Conservation (phyloP, 2,113 vertebrate species). For the Dasyurus viverrinus region DNA sequence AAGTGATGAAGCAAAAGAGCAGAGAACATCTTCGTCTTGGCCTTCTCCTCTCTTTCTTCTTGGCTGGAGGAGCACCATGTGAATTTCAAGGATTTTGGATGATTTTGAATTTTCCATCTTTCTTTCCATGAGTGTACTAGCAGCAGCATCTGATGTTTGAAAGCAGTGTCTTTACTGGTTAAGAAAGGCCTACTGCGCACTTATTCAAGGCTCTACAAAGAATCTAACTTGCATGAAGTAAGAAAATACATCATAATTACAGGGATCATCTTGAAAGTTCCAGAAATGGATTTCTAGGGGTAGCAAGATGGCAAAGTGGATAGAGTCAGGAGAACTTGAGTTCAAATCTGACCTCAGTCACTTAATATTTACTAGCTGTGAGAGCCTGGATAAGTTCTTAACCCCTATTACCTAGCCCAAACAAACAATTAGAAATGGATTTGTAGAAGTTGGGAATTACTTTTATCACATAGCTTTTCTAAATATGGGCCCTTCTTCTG, state of each 20-base stretch:
- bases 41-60: background rate
- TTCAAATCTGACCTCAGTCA: no score
- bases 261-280: background rate
- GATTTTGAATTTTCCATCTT: background rate
- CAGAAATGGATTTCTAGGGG: background rate
- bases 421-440: no score
- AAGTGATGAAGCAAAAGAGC: background rate
- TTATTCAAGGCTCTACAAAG: background rate
- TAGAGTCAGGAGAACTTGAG: no score
- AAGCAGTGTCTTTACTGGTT: background rate
- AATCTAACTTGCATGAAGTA: background rate
- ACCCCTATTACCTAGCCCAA: no score
- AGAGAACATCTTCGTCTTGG: background rate
- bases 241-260: background rate
- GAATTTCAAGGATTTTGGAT: background rate
- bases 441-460: background rate
- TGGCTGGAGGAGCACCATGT: background rate
- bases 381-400: no score
- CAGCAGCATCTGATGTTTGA: background rate
- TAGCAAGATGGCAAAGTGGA: no score
- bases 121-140: background rate
- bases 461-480: background rate
- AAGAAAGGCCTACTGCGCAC: background rate
- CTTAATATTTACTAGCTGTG: no score
- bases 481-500: background rate